These are phyloP conservation scores for Cydia strobilella DNA, from an alignment of 1,140 invertebrate genomes.

Conservation along the genomic window DNA sequence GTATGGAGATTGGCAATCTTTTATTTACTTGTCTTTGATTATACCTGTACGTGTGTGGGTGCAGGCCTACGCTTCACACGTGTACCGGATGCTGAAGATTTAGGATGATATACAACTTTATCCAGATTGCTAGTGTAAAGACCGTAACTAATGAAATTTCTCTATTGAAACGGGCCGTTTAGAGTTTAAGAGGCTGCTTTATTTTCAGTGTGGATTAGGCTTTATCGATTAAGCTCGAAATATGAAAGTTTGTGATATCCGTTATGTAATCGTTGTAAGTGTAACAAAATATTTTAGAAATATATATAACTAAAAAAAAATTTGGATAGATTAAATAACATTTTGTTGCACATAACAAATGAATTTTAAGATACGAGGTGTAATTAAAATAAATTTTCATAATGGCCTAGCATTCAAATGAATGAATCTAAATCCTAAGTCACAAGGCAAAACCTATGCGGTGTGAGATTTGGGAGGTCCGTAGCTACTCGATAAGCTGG, in stretches of 20 bases:
- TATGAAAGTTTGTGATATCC: not conserved
- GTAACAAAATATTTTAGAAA: not conserved
- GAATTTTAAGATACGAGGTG: too few relatives aligned
- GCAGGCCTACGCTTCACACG: slow-evolving; percentile 47
- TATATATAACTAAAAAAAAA: not conserved
- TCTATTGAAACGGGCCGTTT: not conserved
- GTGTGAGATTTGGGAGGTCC: too few relatives aligned
- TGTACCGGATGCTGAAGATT: slow-evolving; percentile 52
- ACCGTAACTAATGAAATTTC: not conserved
- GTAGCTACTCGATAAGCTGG: too few relatives aligned
- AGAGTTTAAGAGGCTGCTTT: not conserved
- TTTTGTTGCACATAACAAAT: too few relatives aligned
- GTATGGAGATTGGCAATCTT: not conserved
- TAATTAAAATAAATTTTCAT: too few relatives aligned
- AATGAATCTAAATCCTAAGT: too few relatives aligned
- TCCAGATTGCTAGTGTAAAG: not conserved
- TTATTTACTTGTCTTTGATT: not conserved
- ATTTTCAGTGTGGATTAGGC: not conserved
- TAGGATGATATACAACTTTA: slow-evolving; percentile 40
- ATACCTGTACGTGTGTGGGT: slow-evolving; percentile 40
- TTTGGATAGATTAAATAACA: too few relatives aligned
- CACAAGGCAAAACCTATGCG: too few relatives aligned
- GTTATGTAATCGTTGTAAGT: not conserved
- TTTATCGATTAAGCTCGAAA: slow-evolving; percentile 12
- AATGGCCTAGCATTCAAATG: too few relatives aligned